Evolutionary conservation across 2,113 vertebrate genomes (phyloP).

Genomic region (Mustelus asterias): DNA sequence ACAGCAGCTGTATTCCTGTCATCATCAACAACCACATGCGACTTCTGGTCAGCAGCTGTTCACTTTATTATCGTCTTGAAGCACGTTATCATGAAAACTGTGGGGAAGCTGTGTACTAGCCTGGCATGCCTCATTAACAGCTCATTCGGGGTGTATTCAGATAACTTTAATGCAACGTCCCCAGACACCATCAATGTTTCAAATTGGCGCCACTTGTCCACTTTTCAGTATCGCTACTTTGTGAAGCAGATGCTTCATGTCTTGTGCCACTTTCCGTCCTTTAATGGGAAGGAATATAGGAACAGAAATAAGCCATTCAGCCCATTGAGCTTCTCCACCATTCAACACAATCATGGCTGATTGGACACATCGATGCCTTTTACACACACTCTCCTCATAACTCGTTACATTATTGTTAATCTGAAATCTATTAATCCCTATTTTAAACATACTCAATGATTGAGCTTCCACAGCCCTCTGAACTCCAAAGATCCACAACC

Average conservation of each 20-base stretch:
- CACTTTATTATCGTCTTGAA: slow-evolving; percentile 12
- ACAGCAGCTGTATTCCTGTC: not conserved
- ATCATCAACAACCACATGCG: not conserved
- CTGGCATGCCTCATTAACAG: slow-evolving; percentile 34
- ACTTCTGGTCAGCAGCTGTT: slow-evolving; percentile 27
- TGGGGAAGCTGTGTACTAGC: slow-evolving; percentile 8
- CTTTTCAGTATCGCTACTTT: not conserved
- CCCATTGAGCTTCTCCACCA: no score
- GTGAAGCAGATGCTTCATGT: not conserved
- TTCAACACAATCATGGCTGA: no score
- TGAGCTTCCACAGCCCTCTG: no score
- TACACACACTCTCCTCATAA: no score
- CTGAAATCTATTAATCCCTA: no score
- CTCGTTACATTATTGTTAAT: no score
- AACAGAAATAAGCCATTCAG: no score
- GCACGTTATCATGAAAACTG: not conserved
- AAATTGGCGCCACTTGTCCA: slow-evolving; percentile 6
- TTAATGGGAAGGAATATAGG: not conserved
- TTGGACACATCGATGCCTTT: no score
- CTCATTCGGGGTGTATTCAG: slow-evolving; percentile 23
- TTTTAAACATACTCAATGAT: no score
- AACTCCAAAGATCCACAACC: no score
- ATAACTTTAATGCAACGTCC: not conserved
- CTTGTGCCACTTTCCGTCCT: not conserved
- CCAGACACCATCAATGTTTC: slow-evolving; percentile 1